These are phyloP conservation scores for Tethea ocularis DNA, from an alignment of 2,888 invertebrate species.

Conservation along the genomic window DNA sequence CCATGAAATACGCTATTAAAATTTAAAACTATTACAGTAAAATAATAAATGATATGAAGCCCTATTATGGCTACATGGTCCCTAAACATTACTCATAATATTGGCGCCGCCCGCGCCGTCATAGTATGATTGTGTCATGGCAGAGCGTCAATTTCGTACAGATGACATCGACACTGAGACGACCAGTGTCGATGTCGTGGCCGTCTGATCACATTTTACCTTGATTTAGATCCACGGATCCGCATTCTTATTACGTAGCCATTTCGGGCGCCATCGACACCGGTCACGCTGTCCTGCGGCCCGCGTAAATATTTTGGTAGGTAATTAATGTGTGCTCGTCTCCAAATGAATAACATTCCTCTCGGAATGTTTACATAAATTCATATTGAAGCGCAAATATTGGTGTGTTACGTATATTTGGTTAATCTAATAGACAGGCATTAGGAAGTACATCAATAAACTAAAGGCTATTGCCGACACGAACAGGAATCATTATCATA, in stretches of 20 bases:
- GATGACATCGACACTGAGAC: constrained; percentile 40
- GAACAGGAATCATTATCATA: not conserved
- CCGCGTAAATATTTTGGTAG: constrained; percentile 77
- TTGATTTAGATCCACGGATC: constrained; percentile 78
- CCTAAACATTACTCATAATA: not conserved
- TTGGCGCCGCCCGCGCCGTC: not conserved
- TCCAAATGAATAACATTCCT: constrained; percentile 54
- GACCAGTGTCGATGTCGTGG: constrained; percentile 48
- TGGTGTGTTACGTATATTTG: constrained; percentile 19
- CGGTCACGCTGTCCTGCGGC: constrained; percentile 53
- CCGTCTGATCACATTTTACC: constrained; percentile 67
- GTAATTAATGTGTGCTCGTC: constrained; percentile 73
- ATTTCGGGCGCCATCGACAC: constrained; percentile 64
- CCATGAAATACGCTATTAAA: not conserved
- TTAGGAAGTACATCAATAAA: not conserved
- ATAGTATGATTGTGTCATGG: constrained; percentile 17
- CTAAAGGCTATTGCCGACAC: not conserved
- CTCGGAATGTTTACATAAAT: constrained; percentile 51
- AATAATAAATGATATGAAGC: too few relatives aligned
- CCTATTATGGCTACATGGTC: not conserved
- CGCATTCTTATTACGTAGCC: constrained; percentile 78
- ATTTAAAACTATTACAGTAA: not conserved
- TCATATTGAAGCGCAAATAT: constrained; percentile 27
- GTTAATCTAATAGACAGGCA: not conserved
- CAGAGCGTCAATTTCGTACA: constrained; percentile 21